A percentile compares a stretch with the other conserved stretches of the same genome.
Conservation (phyloP, 2,888 invertebrate species). For the Vannuccia rotundouncinata region DNA sequence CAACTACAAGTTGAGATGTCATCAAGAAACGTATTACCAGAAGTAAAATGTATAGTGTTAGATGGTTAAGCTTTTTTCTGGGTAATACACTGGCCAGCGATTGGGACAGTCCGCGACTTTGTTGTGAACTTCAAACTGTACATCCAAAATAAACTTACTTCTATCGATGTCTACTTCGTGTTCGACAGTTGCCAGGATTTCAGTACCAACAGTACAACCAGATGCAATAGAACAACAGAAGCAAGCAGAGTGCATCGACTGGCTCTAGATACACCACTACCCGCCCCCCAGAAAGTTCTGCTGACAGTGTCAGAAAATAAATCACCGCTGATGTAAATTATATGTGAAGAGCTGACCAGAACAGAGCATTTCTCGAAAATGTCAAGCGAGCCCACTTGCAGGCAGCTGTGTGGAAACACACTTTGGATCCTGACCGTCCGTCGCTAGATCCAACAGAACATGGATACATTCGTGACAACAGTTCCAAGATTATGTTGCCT, state of each 20-base stretch:
- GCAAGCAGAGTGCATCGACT: conserved; percentile 32
- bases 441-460: no score
- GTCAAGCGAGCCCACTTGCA: no score
- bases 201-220: conserved; percentile 32
- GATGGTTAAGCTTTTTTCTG: conserved; percentile 41
- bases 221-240: conserved; percentile 22
- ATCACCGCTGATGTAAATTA: conserved; percentile 41
- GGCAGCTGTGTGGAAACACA: no score
- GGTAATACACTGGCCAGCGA: conserved; percentile 40
- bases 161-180: conserved; percentile 5
- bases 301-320: conserved; percentile 41
- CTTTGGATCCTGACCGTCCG: no score
- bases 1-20: conserved; percentile 22
- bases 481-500: no score
- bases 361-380: no score
- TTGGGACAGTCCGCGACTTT: conserved; percentile 40
- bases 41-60: conserved; percentile 35
- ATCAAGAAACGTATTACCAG: neutral
- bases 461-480: no score
- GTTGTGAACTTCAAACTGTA: conserved; percentile 38
- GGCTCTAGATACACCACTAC: conserved; percentile 37
- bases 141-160: conserved; percentile 25
- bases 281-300: conserved; percentile 39
- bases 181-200: conserved; percentile 34
- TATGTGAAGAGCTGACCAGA: conserved; percentile 38